Base-by-base conservation (phyloP, 2,888 invertebrate genomes). In the Conus canariensis region DNA sequence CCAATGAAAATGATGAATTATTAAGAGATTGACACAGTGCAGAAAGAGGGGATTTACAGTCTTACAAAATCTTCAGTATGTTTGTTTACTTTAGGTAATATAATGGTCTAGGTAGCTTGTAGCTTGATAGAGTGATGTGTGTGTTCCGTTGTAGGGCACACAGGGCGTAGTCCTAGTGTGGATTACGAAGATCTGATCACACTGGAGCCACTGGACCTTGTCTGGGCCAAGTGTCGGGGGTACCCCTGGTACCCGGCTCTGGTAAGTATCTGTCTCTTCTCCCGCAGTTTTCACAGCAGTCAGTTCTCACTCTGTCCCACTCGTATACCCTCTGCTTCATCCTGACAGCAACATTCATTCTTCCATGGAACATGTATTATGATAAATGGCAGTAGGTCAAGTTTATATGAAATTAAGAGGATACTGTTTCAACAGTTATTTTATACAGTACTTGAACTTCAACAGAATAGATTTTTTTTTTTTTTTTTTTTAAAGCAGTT, bases 201-300 rank as follows among this genome's bases (percentile, higher is more conserved):
- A 67, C 96, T 99, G 90, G 98, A 98, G 94, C 98, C 99, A 3
- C 96, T 99, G 92, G 98, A 99, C 96, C 97, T 99, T 85, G 99
- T 99, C 4, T 99, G 99, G 99, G 99, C 99, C 30, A 99, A 99
- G 96, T 99, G 99, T 97, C 97, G 98, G 93, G 98, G 99, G 56
- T 99, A 99, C 97, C 99, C 99, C 0, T 99, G 99, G 99, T 99
- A 99, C 97, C 99, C 99, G 85, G 99, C 99, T 8, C 97, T 99
- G 92, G 97, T 97, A 94, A 96, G 96, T 92, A 87, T n/a, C 56
- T 58, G 5, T 87, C 60, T 77, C 19, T n/a, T 45, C 58, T 58
- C 30, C 25, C 64, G 16, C 56, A 45, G 56, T 25, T 56, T 10
- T 9, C 25, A 14, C 22, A 56, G 12, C 85, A 58, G n/a, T 4